Base-by-base conservation (phyloP, 2,888 invertebrate genomes). In the Thecophora atra region DNA sequence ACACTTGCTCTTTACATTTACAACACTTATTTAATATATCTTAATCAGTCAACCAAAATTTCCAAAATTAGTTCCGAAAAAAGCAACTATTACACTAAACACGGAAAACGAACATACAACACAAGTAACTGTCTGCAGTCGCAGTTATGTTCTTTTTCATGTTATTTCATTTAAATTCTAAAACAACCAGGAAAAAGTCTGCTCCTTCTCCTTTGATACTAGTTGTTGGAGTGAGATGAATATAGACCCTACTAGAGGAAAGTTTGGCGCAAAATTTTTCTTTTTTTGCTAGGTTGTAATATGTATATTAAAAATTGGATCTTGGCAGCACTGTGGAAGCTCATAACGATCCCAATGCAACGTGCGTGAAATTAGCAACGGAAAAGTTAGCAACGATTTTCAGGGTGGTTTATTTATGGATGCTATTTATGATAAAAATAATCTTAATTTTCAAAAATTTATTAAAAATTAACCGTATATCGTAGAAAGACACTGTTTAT, bases 121-220 rank as follows among this genome's bases (percentile, higher is more conserved):
- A 70, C 26, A 62, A 30, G 28, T 70, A 70, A 70, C 70, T 70
- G 70, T 70, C 21, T 11, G 37, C 62, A 52, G 21, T 17, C 37
- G 52, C 70, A 70, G 70, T 70, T 70, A 70, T 60, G n/a, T n/a
- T 69, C 8, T 69, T 26, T 2, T 69, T 58, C 5, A 42, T 54
- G 30, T 42, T 64, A 19, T 47, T 64, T 21, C 15, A 6, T 51
- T 66, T 30, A 19, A 30, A 30, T 28, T 52, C 21, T n/a, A 52
- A n/a, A 52, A 52, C 15, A 52, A 66, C 15, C 15, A 66, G 28
- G 28, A 51, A 66, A 51, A 54, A 6, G 13, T 15, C 4, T 11
- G 42, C 11, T 44, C 47, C 64, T 21, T 64, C 7, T 4, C 19
- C 1, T 44, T 44, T 3, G 3, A 15, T 30, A n/a, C 42, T 19